Conservation (phyloP, 1,140 invertebrate genomes). For the Drosophila arawakana region DNA sequence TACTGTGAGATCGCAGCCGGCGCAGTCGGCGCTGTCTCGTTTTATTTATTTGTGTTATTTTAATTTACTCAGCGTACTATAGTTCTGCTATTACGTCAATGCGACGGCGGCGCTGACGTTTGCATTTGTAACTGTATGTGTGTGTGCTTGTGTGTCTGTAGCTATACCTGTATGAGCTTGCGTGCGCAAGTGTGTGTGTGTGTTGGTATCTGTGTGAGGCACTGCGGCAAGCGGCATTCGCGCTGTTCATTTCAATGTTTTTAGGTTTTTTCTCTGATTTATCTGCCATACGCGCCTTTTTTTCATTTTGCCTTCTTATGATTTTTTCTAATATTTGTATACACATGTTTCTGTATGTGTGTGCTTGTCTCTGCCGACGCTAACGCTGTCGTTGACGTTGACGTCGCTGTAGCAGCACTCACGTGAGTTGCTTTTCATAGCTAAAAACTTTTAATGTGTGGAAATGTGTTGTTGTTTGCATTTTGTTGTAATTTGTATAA, state of each 20-base stretch:
- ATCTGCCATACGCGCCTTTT: constrained; percentile 62
- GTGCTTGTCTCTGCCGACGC: constrained; percentile 19
- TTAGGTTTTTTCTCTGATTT: constrained; percentile 75
- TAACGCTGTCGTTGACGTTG: constrained; percentile 36
- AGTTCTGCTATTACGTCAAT: constrained; percentile 75
- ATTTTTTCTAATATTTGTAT: constrained; percentile 64
- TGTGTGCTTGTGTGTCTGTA: constrained; percentile 39
- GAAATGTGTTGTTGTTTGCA: constrained; percentile 61
- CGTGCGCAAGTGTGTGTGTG: constrained; percentile 28
- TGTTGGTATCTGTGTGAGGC: constrained; percentile 25
- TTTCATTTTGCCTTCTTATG: constrained; percentile 54
- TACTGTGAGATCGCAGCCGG: constrained; percentile 61
- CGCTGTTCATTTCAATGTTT: constrained; percentile 78
- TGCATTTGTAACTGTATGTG: constrained; percentile 33
- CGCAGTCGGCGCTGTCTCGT: constrained; percentile 35
- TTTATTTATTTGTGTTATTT: constrained; percentile 78
- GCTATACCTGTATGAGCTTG: constrained; percentile 23
- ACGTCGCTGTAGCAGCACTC: constrained; percentile 62
- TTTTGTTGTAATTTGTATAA: constrained; percentile 74
- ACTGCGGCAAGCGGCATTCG: constrained; percentile 64
- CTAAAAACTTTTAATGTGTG: constrained; percentile 78
- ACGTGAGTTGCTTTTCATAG: constrained; percentile 73
- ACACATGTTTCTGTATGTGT: constrained; percentile 29
- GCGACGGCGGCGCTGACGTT: constrained; percentile 70
- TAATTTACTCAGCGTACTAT: constrained; percentile 67